Evolutionary conservation across 2,797 vertebrate species (phyloP).

Genomic region (Amblyopsis hoosieri): DNA sequence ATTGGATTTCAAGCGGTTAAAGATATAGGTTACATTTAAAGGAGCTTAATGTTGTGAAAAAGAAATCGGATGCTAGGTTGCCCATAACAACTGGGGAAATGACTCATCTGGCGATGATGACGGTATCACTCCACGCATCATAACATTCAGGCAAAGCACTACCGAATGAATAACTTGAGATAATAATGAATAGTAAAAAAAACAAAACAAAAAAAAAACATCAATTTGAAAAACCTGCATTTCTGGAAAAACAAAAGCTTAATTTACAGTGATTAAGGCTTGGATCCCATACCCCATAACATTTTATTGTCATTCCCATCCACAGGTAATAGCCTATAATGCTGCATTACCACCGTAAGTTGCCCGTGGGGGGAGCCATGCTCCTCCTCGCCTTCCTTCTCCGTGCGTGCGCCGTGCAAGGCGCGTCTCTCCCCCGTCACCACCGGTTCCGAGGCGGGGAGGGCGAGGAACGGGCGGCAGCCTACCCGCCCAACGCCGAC

Average conservation of each 20-base stretch:
- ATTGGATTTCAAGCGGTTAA: not conserved
- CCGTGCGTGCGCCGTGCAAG: constrained; percentile 75
- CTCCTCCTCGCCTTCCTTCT: constrained; percentile 81
- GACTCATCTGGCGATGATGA: constrained; percentile 74
- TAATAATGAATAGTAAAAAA: not conserved
- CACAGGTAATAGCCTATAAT: constrained; percentile 74
- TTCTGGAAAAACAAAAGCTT: not conserved
- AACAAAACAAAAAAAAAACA: too few relatives aligned
- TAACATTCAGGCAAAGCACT: constrained; percentile 37
- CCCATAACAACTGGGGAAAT: constrained; percentile 73
- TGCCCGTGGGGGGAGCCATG: constrained; percentile 75
- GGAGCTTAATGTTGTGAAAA: constrained; percentile 8
- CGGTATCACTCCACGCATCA: constrained; percentile 38
- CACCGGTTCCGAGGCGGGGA: constrained; percentile 88
- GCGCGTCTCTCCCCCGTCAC: constrained; percentile 87
- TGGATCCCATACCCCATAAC: not conserved
- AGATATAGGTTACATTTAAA: not conserved
- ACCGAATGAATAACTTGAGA: not conserved
- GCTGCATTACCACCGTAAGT: constrained; percentile 79
- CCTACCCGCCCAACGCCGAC: constrained; percentile 86
- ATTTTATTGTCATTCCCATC: constrained; percentile 13
- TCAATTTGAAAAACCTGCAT: too few relatives aligned
- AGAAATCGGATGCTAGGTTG: constrained; percentile 64
- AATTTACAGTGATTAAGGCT: not conserved
- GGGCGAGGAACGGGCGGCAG: constrained; percentile 74